phyloP scores from a whole-genome alignment of 64 coral and sea anemone species.

The Pachyseris speciosa region DNA sequence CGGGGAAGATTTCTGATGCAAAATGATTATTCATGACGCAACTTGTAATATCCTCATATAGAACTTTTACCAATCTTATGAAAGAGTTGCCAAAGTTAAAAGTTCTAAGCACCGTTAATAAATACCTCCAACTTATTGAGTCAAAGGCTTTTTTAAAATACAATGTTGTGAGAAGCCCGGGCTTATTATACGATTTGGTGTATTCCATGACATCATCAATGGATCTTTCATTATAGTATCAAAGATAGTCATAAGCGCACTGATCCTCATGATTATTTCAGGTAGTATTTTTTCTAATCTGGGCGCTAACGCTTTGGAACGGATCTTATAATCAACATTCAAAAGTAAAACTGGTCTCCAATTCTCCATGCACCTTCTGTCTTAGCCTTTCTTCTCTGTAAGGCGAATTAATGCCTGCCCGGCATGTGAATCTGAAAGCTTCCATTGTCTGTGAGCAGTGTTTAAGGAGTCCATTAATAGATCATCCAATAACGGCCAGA shows the following conservation, averaged over 20 bases:
- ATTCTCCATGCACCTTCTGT: not conserved
- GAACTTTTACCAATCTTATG: not conserved
- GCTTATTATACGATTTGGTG: not conserved
- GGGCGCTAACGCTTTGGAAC: not conserved
- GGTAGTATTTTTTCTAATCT: not conserved
- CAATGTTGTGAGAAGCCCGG: not conserved
- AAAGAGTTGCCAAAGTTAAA: not conserved
- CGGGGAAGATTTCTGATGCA: not conserved
- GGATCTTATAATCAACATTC: not conserved
- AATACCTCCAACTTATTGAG: not conserved
- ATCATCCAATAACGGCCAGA: too few relatives aligned
- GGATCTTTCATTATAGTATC: not conserved
- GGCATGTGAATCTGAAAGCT: not conserved
- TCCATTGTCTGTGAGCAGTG: too few relatives aligned
- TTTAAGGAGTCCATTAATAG: too few relatives aligned
- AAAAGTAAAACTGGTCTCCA: not conserved
- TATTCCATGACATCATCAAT: not conserved
- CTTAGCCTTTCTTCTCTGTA: not conserved
- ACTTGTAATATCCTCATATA: not conserved
- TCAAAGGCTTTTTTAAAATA: not conserved
- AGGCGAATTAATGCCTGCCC: not conserved
- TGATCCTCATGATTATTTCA: not conserved
- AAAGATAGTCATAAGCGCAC: not conserved
- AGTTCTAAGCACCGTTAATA: not conserved
- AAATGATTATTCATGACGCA: not conserved